phyloP scores from a whole-genome alignment of 2,113 vertebrate species.

The Anseranas semipalmata region DNA sequence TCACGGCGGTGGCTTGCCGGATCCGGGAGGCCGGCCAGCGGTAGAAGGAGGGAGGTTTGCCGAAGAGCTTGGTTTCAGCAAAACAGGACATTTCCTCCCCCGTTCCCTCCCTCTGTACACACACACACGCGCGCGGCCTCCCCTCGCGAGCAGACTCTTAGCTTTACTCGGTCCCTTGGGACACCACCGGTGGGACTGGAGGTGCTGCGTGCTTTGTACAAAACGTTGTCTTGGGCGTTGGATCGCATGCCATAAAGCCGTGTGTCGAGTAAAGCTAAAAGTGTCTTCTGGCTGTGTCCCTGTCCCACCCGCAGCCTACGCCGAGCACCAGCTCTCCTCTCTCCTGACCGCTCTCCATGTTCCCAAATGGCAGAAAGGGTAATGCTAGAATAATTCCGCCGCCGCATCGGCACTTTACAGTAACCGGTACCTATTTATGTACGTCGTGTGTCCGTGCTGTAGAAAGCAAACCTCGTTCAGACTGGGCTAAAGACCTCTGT shows the following conservation, averaged over 20 bases:
- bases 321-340: neutral
- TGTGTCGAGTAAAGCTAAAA: neutral
- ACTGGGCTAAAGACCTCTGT: conserved; percentile 55
- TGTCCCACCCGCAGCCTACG: neutral
- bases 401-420: conserved; percentile 65
- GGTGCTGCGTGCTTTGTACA: neutral
- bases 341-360: neutral
- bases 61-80: neutral
- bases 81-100: neutral
- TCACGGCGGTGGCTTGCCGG: conserved; percentile 93
- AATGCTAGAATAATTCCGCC: neutral
- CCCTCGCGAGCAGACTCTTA: conserved; percentile 28
- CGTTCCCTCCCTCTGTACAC: neutral
- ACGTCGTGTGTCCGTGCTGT: neutral
- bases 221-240: neutral
- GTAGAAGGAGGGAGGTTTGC: conserved; percentile 38
- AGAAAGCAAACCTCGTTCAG: conserved; percentile 41
- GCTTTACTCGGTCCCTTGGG: conserved; percentile 14
- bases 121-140: neutral
- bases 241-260: neutral
- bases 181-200: neutral
- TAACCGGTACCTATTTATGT: neutral
- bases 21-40: conserved; percentile 82
- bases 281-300: neutral
- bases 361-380: neutral